Percentiles rank a stretch among this genome's conserved stretches.
These are phyloP conservation scores for Recurvirostra avosetta DNA, from an alignment of 2,113 vertebrate species.

Conservation along the genomic window DNA sequence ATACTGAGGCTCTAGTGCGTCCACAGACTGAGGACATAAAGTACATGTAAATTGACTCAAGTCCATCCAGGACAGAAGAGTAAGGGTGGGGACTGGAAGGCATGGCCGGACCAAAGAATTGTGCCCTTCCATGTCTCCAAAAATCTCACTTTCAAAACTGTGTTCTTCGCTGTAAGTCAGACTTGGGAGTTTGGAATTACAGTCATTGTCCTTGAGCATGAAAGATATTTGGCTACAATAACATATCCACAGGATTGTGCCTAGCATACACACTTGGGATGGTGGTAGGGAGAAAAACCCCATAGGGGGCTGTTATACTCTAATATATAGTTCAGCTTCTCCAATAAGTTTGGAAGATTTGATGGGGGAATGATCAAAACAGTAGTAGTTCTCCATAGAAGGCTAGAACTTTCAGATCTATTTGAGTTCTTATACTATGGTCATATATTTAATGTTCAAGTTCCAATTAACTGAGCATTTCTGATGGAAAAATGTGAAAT, in stretches of 20 bases:
- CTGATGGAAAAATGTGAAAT: neutral
- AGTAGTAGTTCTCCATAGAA: neutral
- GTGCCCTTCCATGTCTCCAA: neutral
- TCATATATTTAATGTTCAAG: neutral
- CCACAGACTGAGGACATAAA: neutral
- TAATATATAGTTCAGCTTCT: neutral
- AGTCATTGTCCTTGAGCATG: neutral
- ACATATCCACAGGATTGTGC: neutral
- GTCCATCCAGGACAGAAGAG: neutral
- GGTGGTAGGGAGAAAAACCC: neutral
- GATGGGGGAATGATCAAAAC: neutral
- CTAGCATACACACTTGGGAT: neutral
- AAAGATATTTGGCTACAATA: neutral
- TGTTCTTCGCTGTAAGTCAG: neutral
- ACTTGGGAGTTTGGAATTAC: neutral
- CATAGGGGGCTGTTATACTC: neutral
- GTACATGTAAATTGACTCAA: neutral
- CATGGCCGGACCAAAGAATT: neutral
- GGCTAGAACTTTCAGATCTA: neutral
- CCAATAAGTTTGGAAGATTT: neutral
- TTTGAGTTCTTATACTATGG: neutral
- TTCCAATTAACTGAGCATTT: neutral
- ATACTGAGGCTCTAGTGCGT: neutral
- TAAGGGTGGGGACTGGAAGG: neutral
- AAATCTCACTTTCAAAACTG: neutral